phyloP scores from a whole-genome alignment of 2,113 vertebrate genomes.

The Chionodraco myersi region DNA sequence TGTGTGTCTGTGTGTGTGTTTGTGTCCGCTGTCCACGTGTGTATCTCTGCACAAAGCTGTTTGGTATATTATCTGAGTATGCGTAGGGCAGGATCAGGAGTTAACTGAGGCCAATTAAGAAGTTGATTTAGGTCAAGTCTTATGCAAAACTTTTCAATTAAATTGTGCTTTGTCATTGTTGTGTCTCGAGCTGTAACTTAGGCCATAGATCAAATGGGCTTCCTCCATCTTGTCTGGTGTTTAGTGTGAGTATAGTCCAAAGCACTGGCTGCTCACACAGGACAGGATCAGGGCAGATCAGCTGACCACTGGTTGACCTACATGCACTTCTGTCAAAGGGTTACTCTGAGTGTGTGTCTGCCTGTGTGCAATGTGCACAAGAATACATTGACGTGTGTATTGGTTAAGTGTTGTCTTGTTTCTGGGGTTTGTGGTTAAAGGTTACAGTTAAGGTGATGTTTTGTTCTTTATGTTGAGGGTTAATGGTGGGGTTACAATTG shows the following conservation, averaged over 20 bases:
- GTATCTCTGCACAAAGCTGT: slow-evolving; percentile 33
- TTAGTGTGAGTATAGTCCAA: slow-evolving; percentile 18
- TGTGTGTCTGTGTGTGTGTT: slow-evolving; percentile 31
- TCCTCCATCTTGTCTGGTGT: background rate
- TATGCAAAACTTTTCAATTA: background rate
- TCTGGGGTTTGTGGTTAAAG: background rate
- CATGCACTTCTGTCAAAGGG: slow-evolving; percentile 64
- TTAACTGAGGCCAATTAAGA: slow-evolving; percentile 19
- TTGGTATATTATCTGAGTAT: slow-evolving; percentile 25
- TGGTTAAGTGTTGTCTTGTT: background rate
- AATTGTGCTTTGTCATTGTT: slow-evolving; percentile 6
- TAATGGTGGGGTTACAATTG: background rate
- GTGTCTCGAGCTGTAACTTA: background rate
- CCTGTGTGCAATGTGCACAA: slow-evolving; percentile 8
- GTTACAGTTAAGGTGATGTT: background rate
- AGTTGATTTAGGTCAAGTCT: slow-evolving; percentile 2
- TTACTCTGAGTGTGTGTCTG: slow-evolving; percentile 38
- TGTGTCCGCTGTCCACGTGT: slow-evolving; percentile 22
- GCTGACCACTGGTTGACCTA: slow-evolving; percentile 79
- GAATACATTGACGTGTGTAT: background rate
- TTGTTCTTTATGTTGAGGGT: background rate
- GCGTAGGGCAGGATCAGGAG: slow-evolving; percentile 23
- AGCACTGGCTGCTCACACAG: slow-evolving; percentile 22
- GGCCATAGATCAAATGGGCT: background rate
- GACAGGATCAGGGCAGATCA: slow-evolving; percentile 71